Evolutionary conservation across 2,888 invertebrate species (phyloP), one percentile per base, ranked within the genome.

Genomic region (Drosophila macrospina): DNA sequence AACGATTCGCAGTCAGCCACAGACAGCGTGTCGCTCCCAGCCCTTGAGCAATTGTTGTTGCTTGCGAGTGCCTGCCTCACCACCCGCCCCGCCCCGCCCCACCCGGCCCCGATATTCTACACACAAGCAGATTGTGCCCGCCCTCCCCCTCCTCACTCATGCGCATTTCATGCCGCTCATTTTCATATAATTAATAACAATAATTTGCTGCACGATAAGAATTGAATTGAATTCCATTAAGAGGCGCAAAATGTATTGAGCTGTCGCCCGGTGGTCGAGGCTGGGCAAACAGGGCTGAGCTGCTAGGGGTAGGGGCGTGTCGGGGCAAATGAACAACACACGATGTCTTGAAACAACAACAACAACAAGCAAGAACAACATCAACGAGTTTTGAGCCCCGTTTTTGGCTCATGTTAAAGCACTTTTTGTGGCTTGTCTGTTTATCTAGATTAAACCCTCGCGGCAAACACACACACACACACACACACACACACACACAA

Each of bases 201-300:
- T 88, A 89, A 88, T 88, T 89, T 88, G 89, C 88, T 64, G 86
- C 88, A 89, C 88, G 88, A 88, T 88, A 88, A 88, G 89, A 83
- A 88, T 88, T 88, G 82, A 88, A 88, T 88, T 88, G 89, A 86
- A 88, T 89, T 89, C 80, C 88, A 88, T 88, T 88, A 89, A 86
- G 3, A 85, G 72, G 70, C 86, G 87, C 81, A 86, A 85, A 85
- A 87, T 78, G 85, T 86, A 83, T 83, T 86, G 77, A 83, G 71
- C 68, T 69, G 80, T 82, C 74, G 67, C 61, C 59, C 36, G 72
- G 72, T 70, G 66, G 74, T 57, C 74, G 69, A 56, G 16, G 16
- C 54, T 41, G 50, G 28, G 42, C 37, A 15, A 15, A 51, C 51
- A 50, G 52, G 44, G 71, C 44, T 63, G 54, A 42, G 67, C 34